Conservation (phyloP, 2,113 vertebrate species). For the Colaptes auratus region DNA sequence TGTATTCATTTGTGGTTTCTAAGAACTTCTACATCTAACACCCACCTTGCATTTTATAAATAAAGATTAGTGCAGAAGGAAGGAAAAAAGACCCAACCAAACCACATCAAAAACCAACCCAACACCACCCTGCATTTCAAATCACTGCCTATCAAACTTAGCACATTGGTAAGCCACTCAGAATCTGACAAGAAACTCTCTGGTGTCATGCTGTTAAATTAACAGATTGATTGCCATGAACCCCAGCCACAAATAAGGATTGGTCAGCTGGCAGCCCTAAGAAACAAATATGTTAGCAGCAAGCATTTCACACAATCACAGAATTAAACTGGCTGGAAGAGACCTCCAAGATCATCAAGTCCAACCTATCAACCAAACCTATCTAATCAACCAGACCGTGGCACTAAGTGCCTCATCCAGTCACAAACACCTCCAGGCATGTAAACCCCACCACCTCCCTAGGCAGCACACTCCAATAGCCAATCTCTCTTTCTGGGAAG, state of each 20-base stretch:
- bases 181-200: background rate
- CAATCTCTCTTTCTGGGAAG: too few species aligned
- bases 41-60: background rate
- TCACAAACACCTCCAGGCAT: too few species aligned
- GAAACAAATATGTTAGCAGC: background rate
- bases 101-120: background rate
- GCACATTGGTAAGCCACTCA: background rate
- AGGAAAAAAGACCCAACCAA: background rate
- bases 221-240: background rate
- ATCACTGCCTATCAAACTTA: background rate
- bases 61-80: background rate
- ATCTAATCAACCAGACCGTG: too few species aligned
- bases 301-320: background rate
- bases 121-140: background rate
- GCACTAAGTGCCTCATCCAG: too few species aligned
- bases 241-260: background rate
- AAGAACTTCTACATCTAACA: background rate
- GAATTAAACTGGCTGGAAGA: too few species aligned
- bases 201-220: background rate
- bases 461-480: too few species aligned
- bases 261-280: background rate
- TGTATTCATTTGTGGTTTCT: background rate
- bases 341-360: too few species aligned
- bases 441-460: too few species aligned
- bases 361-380: too few species aligned